Evolutionary conservation across 2,888 invertebrate genomes (phyloP).

Genomic region (Mythimna lalbum): DNA sequence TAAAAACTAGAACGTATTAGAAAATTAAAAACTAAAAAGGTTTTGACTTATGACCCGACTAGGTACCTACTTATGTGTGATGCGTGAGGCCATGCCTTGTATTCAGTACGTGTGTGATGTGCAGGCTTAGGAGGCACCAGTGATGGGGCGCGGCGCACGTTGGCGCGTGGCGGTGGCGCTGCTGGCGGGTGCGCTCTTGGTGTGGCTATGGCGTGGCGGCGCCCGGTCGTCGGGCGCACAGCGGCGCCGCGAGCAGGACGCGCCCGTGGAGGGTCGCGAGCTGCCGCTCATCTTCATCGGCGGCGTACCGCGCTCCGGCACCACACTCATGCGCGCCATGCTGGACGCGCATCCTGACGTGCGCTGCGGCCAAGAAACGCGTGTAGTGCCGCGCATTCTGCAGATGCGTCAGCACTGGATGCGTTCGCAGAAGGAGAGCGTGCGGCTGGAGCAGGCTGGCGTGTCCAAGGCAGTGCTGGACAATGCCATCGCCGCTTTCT

Average conservation of each 20-base stretch:
- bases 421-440: constrained; percentile 97
- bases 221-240: constrained; percentile 64
- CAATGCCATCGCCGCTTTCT: constrained; percentile 98
- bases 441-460: constrained; percentile 98
- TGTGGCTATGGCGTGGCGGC: constrained; percentile 72
- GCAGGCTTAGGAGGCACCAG: constrained; percentile 57
- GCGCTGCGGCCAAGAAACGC: constrained; percentile 99
- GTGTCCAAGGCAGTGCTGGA: constrained; percentile 98
- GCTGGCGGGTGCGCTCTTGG: constrained; percentile 69
- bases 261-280: constrained; percentile 93
- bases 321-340: constrained; percentile 99
- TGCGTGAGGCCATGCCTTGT: constrained; percentile 29
- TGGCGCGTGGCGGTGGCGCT: constrained; percentile 69
- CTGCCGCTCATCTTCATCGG: constrained; percentile 99
- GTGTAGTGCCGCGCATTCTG: constrained; percentile 98
- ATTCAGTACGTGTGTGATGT: constrained; percentile 48
- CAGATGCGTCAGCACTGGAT: constrained; percentile 99
- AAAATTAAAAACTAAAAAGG: background rate
- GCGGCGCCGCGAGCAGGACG: constrained; percentile 60
- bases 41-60: background rate
- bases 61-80: background rate
- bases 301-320: constrained; percentile 99
- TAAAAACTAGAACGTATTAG: too few species aligned
- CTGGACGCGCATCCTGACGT: constrained; percentile 99
- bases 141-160: constrained; percentile 70